Base-by-base conservation (phyloP, 2,797 vertebrate species). In the Gallinago solitaria region DNA sequence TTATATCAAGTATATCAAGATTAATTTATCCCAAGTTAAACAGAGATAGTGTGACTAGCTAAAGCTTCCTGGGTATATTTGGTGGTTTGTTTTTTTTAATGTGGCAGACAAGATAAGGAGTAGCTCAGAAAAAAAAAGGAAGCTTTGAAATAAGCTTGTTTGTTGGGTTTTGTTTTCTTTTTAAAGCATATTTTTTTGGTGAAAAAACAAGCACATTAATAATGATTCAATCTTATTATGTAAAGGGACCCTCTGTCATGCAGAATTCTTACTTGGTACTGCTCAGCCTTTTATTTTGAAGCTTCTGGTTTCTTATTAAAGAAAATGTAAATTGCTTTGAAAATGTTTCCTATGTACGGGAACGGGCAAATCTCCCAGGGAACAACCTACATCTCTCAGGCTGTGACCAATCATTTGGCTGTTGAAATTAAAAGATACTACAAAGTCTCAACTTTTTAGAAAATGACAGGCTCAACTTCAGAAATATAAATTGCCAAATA, bases 321-420 rank as follows among this genome's bases (percentile, higher is more conserved):
- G 70, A 70, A 96, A 94, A 96, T 95, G 89, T 87, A 95, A 97
- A 97, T 95, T 88, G 35, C 88, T 91, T 80, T 70, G 56, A 74
- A 95, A 88, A 56, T 30, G 33, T 63, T 93, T 73, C 81, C 82
- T 90, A 32, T 28, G 51, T 78, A 91, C 28, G 81, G 73, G 79
- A 96, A 61, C 32, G 87, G 41, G 48, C 63, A 96, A 94, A 90
- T 79, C 95, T 97, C 90, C n/a, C 74, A 82, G 76, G 96, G 89
- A 97, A 84, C 63, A 96, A 90, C 93, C 89, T 95, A 80, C 67
- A 90, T 96, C 92, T 93, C 79, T 94, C 91, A 94, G 93, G 94
- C 95, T 96, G 95, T 93, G 95, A 96, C 96, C 96, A 90, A 93
- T 95, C 89, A 47, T 87, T 96, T 95, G 73, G 45, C 43, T 95